These are phyloP conservation scores for Sebastes trivittatus DNA, from an alignment of 2,797 vertebrate species.

Conservation along the genomic window DNA sequence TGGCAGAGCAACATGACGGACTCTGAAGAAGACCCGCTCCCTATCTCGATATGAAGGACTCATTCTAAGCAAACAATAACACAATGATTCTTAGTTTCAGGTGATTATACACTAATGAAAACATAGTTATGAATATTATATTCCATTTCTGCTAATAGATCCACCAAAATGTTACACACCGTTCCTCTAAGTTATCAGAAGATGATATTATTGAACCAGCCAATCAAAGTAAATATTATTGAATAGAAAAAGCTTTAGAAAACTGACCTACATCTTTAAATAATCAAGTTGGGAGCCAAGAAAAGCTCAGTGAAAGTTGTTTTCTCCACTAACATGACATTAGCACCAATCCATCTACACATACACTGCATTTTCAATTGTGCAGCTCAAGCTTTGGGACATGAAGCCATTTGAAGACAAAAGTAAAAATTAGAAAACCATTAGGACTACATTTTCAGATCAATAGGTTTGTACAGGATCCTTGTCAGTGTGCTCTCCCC, in stretches of 20 bases:
- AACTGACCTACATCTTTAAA: neutral
- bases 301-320: neutral
- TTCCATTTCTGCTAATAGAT: no score
- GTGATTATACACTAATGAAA: no score
- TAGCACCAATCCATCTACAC: neutral
- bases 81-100: no score
- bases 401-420: neutral
- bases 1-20: no score
- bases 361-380: neutral
- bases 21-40: no score
- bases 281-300: neutral
- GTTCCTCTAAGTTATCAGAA: no score
- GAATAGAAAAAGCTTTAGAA: neutral
- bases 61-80: no score
- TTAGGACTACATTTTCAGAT: neutral
- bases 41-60: no score
- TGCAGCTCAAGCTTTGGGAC: neutral
- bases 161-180: no score
- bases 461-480: conserved; percentile 14
- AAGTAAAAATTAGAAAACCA: conserved; percentile 3
- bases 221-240: neutral
- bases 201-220: neutral
- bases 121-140: rapidly evolving
- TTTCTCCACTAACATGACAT: neutral
- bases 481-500: neutral